Base-by-base conservation (phyloP, 2,888 invertebrate species). In the Diaprepes abbreviatus region DNA sequence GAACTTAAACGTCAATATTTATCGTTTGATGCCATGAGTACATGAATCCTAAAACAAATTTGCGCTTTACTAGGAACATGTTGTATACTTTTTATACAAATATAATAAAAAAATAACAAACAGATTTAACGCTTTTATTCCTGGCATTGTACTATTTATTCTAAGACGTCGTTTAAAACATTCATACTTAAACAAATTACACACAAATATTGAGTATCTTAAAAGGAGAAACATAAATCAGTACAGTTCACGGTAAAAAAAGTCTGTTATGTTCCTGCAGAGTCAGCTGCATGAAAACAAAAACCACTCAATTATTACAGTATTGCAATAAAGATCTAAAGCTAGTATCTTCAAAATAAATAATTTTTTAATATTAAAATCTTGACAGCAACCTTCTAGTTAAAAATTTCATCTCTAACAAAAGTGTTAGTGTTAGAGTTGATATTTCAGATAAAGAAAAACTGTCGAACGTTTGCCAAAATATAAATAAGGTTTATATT, bases 141-240 rank as follows among this genome's bases (percentile, higher is more conserved):
- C 10, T 43, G 19, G 21, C 43, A 21, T 43, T 43, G 3, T 12
- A 28, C 9, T 35, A 31, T 31, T 33, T 31, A 31, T 31, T 35
- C 14, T 4, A 6, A 54, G 1, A 16, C 4, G 19, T 35, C 14
- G 17, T 12, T 55, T 24, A 19, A 55, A 36, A 17, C n/a, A 55
- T 9, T n/a, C 17, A 3, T 19, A 16, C 38, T 55, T 16, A 35
- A 35, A 33, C 36, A 55, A 35, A 35, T 16, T 36, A 40, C 40
- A 40, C 28, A 58, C 24, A 70, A 66, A 70, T 72, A 76, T 78
- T 81, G 81, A 81, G 80, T 81, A 81, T 81, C 81, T 79, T 79
- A 73, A 78, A 76, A 78, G 76, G 48, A 50, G 48, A 50, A 28
- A 50, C 48, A 50, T 54, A 64, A 48, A 60, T 60, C 50, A 48